Base-by-base conservation (phyloP, 2,888 invertebrate genomes). In the Ophonus ardosiacus region DNA sequence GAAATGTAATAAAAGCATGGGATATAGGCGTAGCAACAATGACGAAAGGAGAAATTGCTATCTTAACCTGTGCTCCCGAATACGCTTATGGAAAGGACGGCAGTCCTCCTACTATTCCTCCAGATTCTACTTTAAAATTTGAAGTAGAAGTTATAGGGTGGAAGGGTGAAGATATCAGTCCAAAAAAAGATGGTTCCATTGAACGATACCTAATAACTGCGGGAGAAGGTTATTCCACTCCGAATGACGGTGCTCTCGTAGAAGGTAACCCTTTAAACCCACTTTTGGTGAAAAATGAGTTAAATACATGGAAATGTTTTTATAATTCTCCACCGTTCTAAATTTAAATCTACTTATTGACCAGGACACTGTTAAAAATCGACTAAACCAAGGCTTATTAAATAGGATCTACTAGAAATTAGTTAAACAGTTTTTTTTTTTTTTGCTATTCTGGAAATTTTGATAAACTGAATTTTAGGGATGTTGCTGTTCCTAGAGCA, bases 11-110 rank as follows among this genome's bases (percentile, higher is more conserved):
- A 87, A 97, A 96, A 92, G 98, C 96, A 91, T 99, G 98, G 97
- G 99, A 99, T 89, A 93, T 97, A 87, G 98, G 98, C 38, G 96
- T 99, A 15, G 96, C 97, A 0, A 96, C 97, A 0, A 99, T 99
- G 99, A 97, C 96, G 91, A 95, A 95, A 88, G 97, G 97, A 0
- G 98, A 99, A 91, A 93, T 96, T 80, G 96, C 97, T 74, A 92
- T 95, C 81, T 91, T 99, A 78, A 97, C 96, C 0, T 98, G 98
- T 92, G 95, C 95, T 79, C 93, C 98, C 0, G 95, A 97, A 86
- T 99, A 98, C 92, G 99, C 97, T 0, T 99, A 99, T 89, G 98
- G 98, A 5, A 93, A 93, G 86, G 90, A 91, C 31, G 98, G 98
- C 84, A 96, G 95, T 88, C 96, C 96, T 0, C 98, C 98, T 0